A percentile compares a stretch with the other conserved stretches of the same genome.
phyloP scores from a whole-genome alignment of 30 jellyfish, hydroid and myxozoan species.

The Chrysaora quinquecirrha region DNA sequence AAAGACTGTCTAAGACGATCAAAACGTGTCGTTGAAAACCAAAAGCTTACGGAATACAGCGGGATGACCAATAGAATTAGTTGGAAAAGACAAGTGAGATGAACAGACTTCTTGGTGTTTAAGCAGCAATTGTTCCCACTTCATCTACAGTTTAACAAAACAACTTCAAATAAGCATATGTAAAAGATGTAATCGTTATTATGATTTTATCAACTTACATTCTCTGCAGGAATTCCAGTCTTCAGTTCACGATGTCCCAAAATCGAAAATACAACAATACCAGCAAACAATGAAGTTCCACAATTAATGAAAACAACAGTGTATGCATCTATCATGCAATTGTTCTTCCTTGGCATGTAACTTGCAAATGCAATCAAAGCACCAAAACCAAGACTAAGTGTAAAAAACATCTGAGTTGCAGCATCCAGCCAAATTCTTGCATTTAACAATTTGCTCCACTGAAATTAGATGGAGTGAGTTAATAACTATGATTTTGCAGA shows the following conservation, averaged over 20 bases:
- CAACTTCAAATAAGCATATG: too few relatives aligned
- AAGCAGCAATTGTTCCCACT: too few relatives aligned
- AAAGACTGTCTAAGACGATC: too few relatives aligned
- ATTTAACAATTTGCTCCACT: constrained; percentile 66
- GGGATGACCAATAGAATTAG: too few relatives aligned
- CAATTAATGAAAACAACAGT: constrained; percentile 93
- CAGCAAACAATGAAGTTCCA: constrained; percentile 95
- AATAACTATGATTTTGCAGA: not conserved
- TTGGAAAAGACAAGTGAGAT: too few relatives aligned
- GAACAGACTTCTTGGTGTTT: too few relatives aligned
- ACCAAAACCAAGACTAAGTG: constrained; percentile 96
- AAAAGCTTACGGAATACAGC: too few relatives aligned
- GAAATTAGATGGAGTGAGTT: constrained; percentile 10
- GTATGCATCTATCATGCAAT: constrained; percentile 93
- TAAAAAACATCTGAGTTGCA: constrained; percentile 94
- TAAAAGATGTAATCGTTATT: too few relatives aligned
- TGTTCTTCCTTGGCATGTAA: constrained; percentile 92
- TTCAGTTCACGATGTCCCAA: constrained; percentile 84
- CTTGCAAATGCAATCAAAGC: constrained; percentile 95
- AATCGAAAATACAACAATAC: constrained; percentile 93
- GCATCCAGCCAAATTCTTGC: constrained; percentile 98
- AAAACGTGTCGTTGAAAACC: too few relatives aligned
- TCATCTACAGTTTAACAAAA: too few relatives aligned
- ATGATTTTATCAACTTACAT: too few relatives aligned
- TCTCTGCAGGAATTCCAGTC: constrained; percentile 50